Base-by-base conservation (phyloP, 2,888 invertebrate genomes). In the Watsonalla cultraria region DNA sequence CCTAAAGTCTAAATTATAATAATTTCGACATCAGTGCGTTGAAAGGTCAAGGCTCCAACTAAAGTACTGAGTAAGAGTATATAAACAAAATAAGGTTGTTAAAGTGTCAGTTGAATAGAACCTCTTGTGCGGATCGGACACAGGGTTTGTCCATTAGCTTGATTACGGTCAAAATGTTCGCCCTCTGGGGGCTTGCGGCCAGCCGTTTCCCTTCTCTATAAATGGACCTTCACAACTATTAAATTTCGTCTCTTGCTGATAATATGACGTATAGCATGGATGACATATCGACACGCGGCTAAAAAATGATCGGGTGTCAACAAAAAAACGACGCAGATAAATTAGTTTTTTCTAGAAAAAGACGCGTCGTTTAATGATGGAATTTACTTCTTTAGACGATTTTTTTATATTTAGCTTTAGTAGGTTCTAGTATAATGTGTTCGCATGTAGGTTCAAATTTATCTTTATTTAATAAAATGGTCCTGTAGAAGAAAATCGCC, bases 141-240 rank as follows among this genome's bases (percentile, higher is more conserved):
- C 82, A 77, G 81, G 84, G 85, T 82, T 80, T 79, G 80, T 82
- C 84, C 86, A 87, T 87, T 87, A 87, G 84, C 76, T 78, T 87
- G 87, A 87, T 87, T 87, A 87, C 87, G 86, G 86, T 85, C 86
- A 82, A 83, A 84, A 84, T 78, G 80, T 72, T 78, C 80, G 71
- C 74, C 78, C 80, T 74, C 72, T 59, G 75, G 79, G 83, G 76
- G 72, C 68, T 69, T 74, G 78, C 71, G 80, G 80, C 72, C 69
- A 70, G 70, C 72, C 70, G 70, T 70, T 78, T 74, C 72, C 76
- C 70, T 75, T 72, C 70, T 69, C 70, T 66, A 54, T 52, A 56
- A 37, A 53, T 48, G 48, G 42, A 34, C 45, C 37, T 39, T 53
- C 57, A 54, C 54, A 62, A 71, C 69, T 74, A 74, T 72, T 68